phyloP scores from a whole-genome alignment of 2,888 invertebrate species.

The Acholoe squamosa region DNA sequence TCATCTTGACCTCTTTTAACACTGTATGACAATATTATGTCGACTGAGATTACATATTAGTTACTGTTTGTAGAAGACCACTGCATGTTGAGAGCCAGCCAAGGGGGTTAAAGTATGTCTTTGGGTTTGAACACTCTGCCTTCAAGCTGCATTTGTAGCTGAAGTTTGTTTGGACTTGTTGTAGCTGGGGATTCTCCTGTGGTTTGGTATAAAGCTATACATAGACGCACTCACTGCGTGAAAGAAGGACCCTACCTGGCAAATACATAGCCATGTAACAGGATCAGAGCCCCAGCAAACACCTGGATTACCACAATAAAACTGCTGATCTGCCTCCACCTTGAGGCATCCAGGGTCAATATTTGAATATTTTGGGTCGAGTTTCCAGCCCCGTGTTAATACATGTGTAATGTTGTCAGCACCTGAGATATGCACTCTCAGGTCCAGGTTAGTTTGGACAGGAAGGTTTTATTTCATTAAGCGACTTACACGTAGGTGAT shows the following conservation, averaged over 20 bases:
- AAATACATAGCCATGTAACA: not conserved
- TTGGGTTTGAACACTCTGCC: not conserved
- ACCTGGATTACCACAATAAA: not conserved
- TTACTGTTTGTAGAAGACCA: not conserved
- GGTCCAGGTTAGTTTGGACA: too few species aligned
- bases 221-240: not conserved
- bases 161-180: not conserved
- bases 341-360: not conserved
- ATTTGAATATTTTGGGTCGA: not conserved
- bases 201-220: not conserved
- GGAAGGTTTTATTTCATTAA: too few species aligned
- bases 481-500: too few species aligned
- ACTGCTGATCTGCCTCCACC: slow-evolving; percentile 4
- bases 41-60: slow-evolving; percentile 10
- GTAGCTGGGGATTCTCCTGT: not conserved
- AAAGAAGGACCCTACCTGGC: not conserved
- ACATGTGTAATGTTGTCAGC: not conserved
- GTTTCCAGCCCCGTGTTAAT: not conserved
- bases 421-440: not conserved
- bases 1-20: slow-evolving; percentile 9
- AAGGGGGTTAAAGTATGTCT: not conserved
- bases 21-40: not conserved
- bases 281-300: not conserved
- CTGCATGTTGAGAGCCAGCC: not conserved
- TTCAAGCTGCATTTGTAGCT: not conserved